Percentiles rank a stretch among this genome's conserved stretches.
Conservation (phyloP, 2,113 vertebrate species). For the Scytalopus superciliaris region DNA sequence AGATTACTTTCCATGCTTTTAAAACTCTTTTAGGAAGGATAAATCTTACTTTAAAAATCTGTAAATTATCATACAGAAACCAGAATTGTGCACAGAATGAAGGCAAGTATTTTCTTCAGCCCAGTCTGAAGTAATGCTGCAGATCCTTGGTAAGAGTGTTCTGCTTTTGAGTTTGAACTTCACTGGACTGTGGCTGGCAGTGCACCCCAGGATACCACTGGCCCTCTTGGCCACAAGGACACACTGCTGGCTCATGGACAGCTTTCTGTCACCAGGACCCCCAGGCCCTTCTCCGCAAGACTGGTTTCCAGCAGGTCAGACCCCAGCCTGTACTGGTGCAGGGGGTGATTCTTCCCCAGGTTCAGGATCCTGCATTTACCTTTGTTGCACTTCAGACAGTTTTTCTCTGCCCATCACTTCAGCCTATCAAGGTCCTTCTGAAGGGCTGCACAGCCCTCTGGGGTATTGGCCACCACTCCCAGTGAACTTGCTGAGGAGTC, state of each 20-base stretch:
- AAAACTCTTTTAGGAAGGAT: not conserved
- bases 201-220: rapidly evolving
- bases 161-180: not conserved
- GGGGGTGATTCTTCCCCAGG: not conserved
- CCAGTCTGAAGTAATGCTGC: not conserved
- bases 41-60: not conserved
- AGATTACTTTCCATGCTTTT: not conserved
- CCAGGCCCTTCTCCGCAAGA: not conserved
- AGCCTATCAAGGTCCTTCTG: rapidly evolving
- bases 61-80: not conserved
- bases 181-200: not conserved
- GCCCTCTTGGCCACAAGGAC: not conserved
- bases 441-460: not conserved
- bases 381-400: not conserved
- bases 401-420: not conserved
- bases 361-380: not conserved
- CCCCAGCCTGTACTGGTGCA: not conserved
- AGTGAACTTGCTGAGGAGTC: not conserved
- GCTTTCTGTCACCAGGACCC: not conserved
- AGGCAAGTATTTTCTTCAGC: not conserved
- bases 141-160: not conserved
- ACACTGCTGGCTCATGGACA: not conserved
- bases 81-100: not conserved
- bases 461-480: rapidly evolving
- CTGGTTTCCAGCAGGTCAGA: not conserved